A percentile compares a stretch with the other conserved stretches of the same genome.
These are phyloP conservation scores for Ichneumon xanthorius DNA, from an alignment of 2,888 invertebrate genomes.

Conservation along the genomic window DNA sequence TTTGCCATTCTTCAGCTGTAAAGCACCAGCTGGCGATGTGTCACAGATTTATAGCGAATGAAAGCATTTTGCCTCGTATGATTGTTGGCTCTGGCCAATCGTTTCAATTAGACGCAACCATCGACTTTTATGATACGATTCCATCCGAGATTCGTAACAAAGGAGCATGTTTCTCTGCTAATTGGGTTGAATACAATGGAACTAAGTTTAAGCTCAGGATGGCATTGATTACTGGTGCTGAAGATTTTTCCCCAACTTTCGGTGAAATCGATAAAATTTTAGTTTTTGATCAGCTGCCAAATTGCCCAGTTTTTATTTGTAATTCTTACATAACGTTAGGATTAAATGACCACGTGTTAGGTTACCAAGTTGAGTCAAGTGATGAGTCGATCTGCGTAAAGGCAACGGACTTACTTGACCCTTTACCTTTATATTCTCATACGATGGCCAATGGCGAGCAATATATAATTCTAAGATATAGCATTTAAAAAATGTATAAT, in stretches of 20 bases:
- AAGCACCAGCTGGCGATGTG: slow-evolving; percentile 43
- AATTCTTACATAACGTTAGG: slow-evolving; percentile 1
- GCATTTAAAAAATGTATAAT: neutral
- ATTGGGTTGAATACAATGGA: slow-evolving; percentile 43
- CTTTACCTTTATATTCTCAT: slow-evolving; percentile 14
- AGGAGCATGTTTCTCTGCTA: slow-evolving; percentile 12
- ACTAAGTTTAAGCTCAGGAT: slow-evolving; percentile 20
- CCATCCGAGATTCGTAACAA: slow-evolving; percentile 20
- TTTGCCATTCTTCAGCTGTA: slow-evolving; percentile 28
- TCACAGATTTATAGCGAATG: neutral
- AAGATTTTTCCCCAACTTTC: slow-evolving; percentile 24
- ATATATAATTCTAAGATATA: slow-evolving; percentile 32
- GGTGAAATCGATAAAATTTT: neutral
- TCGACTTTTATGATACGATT: slow-evolving; percentile 24
- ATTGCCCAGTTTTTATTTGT: slow-evolving; percentile 12
- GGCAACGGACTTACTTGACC: slow-evolving; percentile 21
- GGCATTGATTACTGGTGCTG: slow-evolving; percentile 8
- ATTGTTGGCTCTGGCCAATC: slow-evolving; percentile 5
- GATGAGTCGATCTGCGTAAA: neutral
- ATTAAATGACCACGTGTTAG: slow-evolving; percentile 15
- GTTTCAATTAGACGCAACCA: neutral
- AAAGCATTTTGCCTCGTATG: slow-evolving; percentile 17
- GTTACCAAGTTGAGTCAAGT: slow-evolving; percentile 26
- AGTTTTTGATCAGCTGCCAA: neutral
- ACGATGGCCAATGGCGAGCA: slow-evolving; percentile 28